Evolutionary conservation across 2,888 invertebrate genomes (phyloP).

Genomic region (Copidosoma aretas): DNA sequence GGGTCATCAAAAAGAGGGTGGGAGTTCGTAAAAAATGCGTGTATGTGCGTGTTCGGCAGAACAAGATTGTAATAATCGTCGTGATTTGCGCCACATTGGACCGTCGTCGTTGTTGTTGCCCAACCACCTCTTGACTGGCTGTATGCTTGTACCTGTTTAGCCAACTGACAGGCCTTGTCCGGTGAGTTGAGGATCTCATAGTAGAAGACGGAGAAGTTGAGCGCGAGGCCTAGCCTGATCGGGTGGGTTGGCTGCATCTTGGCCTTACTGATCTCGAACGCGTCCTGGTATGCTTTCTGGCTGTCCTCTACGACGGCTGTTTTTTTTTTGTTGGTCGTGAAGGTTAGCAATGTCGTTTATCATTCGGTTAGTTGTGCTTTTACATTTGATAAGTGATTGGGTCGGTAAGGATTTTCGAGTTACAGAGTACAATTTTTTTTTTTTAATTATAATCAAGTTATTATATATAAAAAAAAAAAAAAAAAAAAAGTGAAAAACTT

Average conservation of each 20-base stretch:
- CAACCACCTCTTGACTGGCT: neutral
- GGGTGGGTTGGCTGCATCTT: conserved; percentile 99
- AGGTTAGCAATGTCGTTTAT: neutral
- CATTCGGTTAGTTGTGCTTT: neutral
- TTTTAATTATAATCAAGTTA: neutral
- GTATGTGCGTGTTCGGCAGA: conserved; percentile 5
- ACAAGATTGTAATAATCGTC: too few relatives aligned
- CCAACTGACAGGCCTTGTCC: conserved; percentile 72
- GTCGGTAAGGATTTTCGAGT: neutral
- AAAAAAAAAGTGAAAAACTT: too few relatives aligned
- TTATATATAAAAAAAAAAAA: too few relatives aligned
- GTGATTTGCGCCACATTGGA: conserved; percentile 22
- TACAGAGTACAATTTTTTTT: neutral
- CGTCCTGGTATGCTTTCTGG: conserved; percentile 96
- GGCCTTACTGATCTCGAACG: conserved; percentile 94
- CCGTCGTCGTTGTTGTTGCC: conserved; percentile 20
- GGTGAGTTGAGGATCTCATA: conserved; percentile 77
- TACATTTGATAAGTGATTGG: neutral
- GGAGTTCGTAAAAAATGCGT: neutral
- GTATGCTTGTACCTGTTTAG: conserved; percentile 67
- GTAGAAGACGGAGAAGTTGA: conserved; percentile 82
- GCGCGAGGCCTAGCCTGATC: conserved; percentile 96
- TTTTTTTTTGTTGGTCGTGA: conserved; percentile 40
- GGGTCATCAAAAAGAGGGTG: neutral
- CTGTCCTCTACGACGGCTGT: conserved; percentile 90